Evolutionary conservation across 2,888 invertebrate genomes (phyloP), one percentile per base, ranked within the genome.

Genomic region (Leptinotarsa tumamoca): DNA sequence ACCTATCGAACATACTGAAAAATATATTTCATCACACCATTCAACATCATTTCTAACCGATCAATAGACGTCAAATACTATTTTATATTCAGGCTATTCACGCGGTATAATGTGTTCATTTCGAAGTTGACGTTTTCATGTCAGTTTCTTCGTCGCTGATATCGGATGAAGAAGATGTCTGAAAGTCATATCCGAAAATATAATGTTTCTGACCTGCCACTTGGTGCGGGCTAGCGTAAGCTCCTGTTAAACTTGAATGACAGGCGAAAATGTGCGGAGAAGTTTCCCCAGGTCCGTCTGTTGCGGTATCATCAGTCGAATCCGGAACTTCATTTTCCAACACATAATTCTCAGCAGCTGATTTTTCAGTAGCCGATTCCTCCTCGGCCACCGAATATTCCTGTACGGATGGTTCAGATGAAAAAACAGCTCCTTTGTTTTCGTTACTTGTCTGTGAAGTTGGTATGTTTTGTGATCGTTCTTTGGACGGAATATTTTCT

Each of bases 151-250:
- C 78, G 18, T 78, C 78, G 50, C 74, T 78, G 7, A 76, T 43
- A 18, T 79, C 82, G 1, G 83, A 82, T 10, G 83, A 84, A 27
- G 82, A 81, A 15, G 84, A 79, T 4, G 86, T 86, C 72, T 86
- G 85, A 72, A 87, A 85, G 79, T 87, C 87, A 75, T 87, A 87
- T 3, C 87, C 87, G 71, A 86, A 87, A 21, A 87, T 83, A 52
- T 82, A 84, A 1, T 84, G 85, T 54, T 82, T 82, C 0, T 81
- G 13, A 58, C 13, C 80, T n/a, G 56, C 68, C 0, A 63, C 18
- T 69, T 69, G 68, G 70, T 76, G 68, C 68, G 79, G 75, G 77
- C 80, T 66, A 78, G 83, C 80, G 56, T 83, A 83, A 66, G 82
- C 83, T 4, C 86, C 86, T 15, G 85, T 83, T 72, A 86, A 82